Conservation (phyloP, 2,888 invertebrate genomes). For the Poecilus cupreus region DNA sequence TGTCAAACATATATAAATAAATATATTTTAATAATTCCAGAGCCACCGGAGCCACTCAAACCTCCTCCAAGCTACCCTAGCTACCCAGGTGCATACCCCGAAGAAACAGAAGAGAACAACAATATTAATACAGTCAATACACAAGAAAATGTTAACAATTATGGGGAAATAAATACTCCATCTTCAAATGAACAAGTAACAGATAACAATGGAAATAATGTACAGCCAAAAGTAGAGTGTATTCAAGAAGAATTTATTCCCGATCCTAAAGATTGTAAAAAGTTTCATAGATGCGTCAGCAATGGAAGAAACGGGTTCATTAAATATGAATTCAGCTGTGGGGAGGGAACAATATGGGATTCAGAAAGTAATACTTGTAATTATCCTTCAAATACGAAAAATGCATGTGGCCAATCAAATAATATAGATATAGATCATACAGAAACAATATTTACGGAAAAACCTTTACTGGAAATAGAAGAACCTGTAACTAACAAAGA, state of each 20-base stretch:
- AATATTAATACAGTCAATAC: no score
- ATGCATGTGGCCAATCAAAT: not conserved
- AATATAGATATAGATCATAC: not conserved
- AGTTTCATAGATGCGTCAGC: conserved; percentile 85
- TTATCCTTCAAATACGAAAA: conserved; percentile 76
- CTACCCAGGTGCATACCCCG: no score
- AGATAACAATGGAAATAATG: not conserved
- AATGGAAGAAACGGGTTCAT: conserved; percentile 77
- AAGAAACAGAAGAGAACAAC: no score
- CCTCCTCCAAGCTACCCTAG: no score
- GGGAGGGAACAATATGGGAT: conserved; percentile 87
- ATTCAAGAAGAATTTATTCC: conserved; percentile 82
- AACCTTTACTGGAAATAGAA: not conserved
- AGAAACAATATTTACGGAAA: not conserved
- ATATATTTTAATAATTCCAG: no score
- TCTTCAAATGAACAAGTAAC: not conserved
- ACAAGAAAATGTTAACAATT: no score
- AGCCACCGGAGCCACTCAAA: no score
- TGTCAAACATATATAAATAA: no score
- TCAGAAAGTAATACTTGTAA: conserved; percentile 81
- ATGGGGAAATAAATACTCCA: no score
- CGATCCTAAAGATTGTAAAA: conserved; percentile 81
- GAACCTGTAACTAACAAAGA: not conserved
- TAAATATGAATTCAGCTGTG: conserved; percentile 83
- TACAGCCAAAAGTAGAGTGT: conserved; percentile 70